Evolutionary conservation across 2,113 vertebrate species (phyloP), one percentile per base, ranked within the genome.

Genomic region (Stomatorhinus ivindoensis): DNA sequence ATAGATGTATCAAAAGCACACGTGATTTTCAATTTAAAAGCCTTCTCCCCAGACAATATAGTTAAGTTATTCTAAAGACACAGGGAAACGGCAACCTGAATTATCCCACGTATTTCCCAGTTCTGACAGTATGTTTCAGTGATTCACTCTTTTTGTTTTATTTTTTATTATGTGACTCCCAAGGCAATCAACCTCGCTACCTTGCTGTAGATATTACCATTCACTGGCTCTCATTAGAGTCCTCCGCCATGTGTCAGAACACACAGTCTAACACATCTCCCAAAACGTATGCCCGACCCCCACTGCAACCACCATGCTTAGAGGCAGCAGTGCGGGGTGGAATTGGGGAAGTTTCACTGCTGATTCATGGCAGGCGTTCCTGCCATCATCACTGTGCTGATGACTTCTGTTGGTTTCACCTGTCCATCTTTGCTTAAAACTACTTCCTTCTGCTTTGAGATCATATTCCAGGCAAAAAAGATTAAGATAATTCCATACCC

Each of bases 381-480:
- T 8, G 8, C 39, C 42, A 42, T 83, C 17, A 3, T 24, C 19
- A 47, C 39, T 2, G 8, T 47, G 21, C 82, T 11, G 24, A 47
- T 46, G 21, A 84, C 42, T 46, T 84, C 39, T 1, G 9, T 84
- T 84, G 42, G 8, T 3, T 6, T 47, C 82, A 47, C 91, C 93
- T 92, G 90, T 65, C 10, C 82, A 27, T 89, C 89, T 85, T 31
- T 35, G 65, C 46, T n/a, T 90, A 42, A 87, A 21, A 17, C 35
- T 92, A 53, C 89, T 83, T 89, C 90, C 88, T 50, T 87, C 86
- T 80, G 80, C 46, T 82, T 80, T 24, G 31, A 27, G 35, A 39
- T 27, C 31, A 21, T 87, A n/a, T 58, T 39, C 10, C 48, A 53
- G 55, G 21, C 15, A 39, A 61, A n/a, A 47, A 42, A 88, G 2